Evolutionary conservation across 2,113 vertebrate species (phyloP).

Genomic region (Apeltes quadracus): DNA sequence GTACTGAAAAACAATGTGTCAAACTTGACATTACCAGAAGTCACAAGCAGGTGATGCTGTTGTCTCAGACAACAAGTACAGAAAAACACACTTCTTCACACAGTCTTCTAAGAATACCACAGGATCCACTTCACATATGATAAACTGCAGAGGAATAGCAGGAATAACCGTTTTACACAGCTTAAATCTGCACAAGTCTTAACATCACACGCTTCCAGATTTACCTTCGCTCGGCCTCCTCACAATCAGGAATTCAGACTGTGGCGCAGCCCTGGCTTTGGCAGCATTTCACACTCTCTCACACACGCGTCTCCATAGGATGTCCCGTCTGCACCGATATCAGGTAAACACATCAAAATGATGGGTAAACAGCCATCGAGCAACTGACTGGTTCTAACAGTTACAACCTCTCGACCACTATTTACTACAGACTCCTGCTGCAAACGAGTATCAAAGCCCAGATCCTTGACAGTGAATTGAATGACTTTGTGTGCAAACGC

Average conservation of each 20-base stretch:
- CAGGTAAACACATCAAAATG: slow-evolving; percentile 25
- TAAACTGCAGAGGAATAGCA: slow-evolving; percentile 21
- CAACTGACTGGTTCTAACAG: slow-evolving; percentile 22
- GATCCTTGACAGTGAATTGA: background rate
- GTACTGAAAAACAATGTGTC: background rate
- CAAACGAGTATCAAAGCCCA: background rate
- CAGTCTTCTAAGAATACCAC: background rate
- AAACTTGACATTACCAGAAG: background rate
- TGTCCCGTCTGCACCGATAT: slow-evolving; percentile 4
- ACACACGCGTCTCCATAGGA: slow-evolving; percentile 12
- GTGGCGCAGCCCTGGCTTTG: background rate
- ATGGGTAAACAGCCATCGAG: slow-evolving; percentile 5
- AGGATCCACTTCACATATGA: slow-evolving; percentile 14
- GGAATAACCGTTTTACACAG: background rate
- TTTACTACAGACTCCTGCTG: background rate
- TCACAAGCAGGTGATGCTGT: slow-evolving; percentile 54
- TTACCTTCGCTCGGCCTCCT: slow-evolving; percentile 7
- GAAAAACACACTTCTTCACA: background rate
- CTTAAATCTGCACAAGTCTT: slow-evolving; percentile 20
- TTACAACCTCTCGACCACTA: background rate
- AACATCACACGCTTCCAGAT: slow-evolving; percentile 1
- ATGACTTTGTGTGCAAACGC: background rate
- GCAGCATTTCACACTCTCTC: slow-evolving; percentile 20
- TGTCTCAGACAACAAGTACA: slow-evolving; percentile 28
- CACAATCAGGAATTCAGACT: slow-evolving; percentile 20